Evolutionary conservation across 2,797 vertebrate species (phyloP).

Genomic region (Scyliorhinus canicula): DNA sequence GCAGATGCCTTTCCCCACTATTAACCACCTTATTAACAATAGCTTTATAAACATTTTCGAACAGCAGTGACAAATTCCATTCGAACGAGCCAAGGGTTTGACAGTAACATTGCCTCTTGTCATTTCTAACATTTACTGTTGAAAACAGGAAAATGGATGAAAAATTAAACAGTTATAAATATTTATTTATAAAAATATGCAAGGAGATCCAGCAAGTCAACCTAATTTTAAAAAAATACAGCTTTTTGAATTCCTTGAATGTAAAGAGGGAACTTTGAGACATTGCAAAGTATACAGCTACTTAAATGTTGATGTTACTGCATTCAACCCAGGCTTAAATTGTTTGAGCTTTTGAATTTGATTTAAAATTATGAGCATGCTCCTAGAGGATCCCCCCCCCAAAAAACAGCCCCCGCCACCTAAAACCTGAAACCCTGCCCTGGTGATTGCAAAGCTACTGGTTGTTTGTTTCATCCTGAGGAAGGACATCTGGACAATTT

Average conservation of each 20-base stretch:
- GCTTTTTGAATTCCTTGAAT: neutral
- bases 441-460: neutral
- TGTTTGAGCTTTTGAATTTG: neutral
- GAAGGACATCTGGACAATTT: constrained; percentile 73
- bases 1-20: neutral
- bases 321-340: neutral
- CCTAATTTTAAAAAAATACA: neutral
- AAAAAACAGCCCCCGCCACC: no score
- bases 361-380: neutral
- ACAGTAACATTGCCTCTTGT: neutral
- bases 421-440: no score
- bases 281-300: neutral
- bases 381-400: neutral
- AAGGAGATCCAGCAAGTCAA: neutral
- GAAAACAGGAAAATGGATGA: neutral
- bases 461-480: neutral
- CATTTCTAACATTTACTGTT: neutral
- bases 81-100: no score
- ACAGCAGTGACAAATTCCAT: neutral
- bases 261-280: neutral
- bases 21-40: neutral
- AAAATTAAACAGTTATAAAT: neutral
- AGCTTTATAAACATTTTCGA: neutral
- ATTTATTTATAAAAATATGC: neutral
- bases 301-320: neutral